These are phyloP conservation scores for Dreissena rostriformis DNA, from an alignment of 1,140 invertebrate species.

Conservation along the genomic window DNA sequence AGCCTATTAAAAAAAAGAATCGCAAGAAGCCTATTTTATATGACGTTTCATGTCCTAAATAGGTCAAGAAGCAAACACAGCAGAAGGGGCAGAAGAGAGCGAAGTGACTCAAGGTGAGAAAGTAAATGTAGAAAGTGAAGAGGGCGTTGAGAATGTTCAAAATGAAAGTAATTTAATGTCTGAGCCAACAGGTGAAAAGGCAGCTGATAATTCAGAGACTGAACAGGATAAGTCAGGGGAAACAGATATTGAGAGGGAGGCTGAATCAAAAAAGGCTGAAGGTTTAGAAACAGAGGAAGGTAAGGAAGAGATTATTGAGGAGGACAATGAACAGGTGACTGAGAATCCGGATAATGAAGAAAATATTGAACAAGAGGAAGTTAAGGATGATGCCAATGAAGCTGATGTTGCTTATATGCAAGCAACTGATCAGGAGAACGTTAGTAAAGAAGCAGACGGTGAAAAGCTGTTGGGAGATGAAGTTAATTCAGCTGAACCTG, in stretches of 20 bases:
- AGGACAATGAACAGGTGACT: background rate
- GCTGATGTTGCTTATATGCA: background rate
- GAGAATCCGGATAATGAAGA: background rate
- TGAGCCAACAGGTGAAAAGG: background rate
- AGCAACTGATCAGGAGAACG: no score
- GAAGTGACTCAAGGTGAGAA: slow-evolving; percentile 20
- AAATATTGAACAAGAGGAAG: background rate
- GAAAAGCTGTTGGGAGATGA: no score
- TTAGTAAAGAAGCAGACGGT: no score
- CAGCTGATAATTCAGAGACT: background rate
- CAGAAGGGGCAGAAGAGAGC: slow-evolving; percentile 19
- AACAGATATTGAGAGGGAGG: background rate
- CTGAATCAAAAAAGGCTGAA: background rate
- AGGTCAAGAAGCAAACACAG: slow-evolving; percentile 10
- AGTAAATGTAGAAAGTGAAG: background rate
- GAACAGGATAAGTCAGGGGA: slow-evolving; percentile 3
- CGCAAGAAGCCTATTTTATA: background rate
- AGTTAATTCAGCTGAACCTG: no score
- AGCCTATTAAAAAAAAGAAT: background rate
- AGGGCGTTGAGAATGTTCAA: background rate
- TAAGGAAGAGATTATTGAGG: background rate
- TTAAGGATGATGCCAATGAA: background rate
- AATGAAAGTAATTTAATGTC: background rate
- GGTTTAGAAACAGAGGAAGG: background rate
- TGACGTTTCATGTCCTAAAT: background rate